Percentiles rank a stretch among this genome's conserved stretches.
These are phyloP conservation scores for Pseudorasbora parva DNA, from an alignment of 2,113 vertebrate genomes.

Conservation along the genomic window DNA sequence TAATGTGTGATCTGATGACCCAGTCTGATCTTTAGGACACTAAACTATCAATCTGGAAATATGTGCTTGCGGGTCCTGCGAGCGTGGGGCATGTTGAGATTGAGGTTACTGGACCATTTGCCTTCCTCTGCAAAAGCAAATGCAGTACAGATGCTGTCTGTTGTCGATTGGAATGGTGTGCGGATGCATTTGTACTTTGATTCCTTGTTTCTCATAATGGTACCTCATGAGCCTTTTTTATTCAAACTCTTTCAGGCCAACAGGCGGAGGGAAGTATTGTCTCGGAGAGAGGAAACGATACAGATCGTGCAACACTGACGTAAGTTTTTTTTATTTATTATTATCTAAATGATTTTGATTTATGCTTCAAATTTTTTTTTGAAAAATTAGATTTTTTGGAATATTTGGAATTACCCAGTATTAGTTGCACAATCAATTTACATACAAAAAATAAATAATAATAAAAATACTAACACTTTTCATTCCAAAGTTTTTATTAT, in stretches of 20 bases:
- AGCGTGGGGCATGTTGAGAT: conserved; percentile 14
- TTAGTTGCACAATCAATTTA: too few relatives aligned
- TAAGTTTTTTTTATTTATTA: conserved; percentile 76
- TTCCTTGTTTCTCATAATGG: conserved; percentile 24
- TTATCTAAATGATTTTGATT: background rate
- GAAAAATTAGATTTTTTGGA: too few relatives aligned
- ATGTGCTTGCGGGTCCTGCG: conserved; percentile 11
- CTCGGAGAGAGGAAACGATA: conserved; percentile 97
- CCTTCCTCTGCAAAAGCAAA: conserved; percentile 18
- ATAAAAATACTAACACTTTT: too few relatives aligned
- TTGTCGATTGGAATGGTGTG: conserved; percentile 39
- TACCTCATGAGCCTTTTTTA: conserved; percentile 51
- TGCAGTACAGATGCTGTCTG: conserved; percentile 36
- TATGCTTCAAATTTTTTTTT: background rate
- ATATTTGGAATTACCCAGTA: too few relatives aligned
- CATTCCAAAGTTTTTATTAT: too few relatives aligned
- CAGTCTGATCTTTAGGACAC: conserved; percentile 9
- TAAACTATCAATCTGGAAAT: conserved; percentile 11
- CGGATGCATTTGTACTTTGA: background rate
- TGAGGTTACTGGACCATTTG: conserved; percentile 28
- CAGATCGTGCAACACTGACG: conserved; percentile 95
- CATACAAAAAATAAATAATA: too few relatives aligned
- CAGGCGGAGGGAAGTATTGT: conserved; percentile 97
- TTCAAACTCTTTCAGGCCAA: conserved; percentile 80
- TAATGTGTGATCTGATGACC: conserved; percentile 5